Evolutionary conservation across 2,888 invertebrate genomes (phyloP), one percentile per base, ranked within the genome.

Genomic region (Elmis aenea): DNA sequence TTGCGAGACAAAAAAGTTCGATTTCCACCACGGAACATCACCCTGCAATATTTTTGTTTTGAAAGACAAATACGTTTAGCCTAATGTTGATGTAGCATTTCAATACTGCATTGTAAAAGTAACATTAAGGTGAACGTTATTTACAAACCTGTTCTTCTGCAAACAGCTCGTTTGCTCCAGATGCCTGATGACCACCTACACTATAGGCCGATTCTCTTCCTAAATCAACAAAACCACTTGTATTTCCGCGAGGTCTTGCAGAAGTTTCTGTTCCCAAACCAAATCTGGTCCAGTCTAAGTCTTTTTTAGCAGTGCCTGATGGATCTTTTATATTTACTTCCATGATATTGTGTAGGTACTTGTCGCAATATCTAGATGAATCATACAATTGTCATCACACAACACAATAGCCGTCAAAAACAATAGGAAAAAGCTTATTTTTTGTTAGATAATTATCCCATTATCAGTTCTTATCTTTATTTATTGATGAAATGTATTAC

Each of bases 1-100:
- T 67, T 95, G 91, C 16, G 92, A 91, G 68, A 96, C 85, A 64
- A 96, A 93, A 69, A 96, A 94, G 63, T 94, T 93, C 15, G 92
- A 85, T 69, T 92, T 89, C 93, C 93, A 95, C 94, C 94, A 95
- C 30, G 90, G 89, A 49, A 82, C 81, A 57, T 83, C 80, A 49
- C 81, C 84, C 85, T 42, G 20, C 5, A 29, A 39, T 8, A 20
- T 9, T 13, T 23, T 14, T n/a, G 4, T n/a, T n/a, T n/a, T n/a
- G n/a, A n/a, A 13, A 12, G 9, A 13, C 13, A 20, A 9, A 16
- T 14, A 26, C 13, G n/a, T 30, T 3, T 30, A 12, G n/a, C 3
- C n/a, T 26, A 11, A 29, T 30, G 29, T 9, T 11, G 15, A 20
- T 38, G 15, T 8, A 33, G 16, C 37, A 18, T 18, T 18, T 18